A percentile compares a stretch with the other conserved stretches of the same genome.
These are phyloP conservation scores for Pterostichus niger DNA, from an alignment of 2,888 invertebrate genomes.

Conservation along the genomic window DNA sequence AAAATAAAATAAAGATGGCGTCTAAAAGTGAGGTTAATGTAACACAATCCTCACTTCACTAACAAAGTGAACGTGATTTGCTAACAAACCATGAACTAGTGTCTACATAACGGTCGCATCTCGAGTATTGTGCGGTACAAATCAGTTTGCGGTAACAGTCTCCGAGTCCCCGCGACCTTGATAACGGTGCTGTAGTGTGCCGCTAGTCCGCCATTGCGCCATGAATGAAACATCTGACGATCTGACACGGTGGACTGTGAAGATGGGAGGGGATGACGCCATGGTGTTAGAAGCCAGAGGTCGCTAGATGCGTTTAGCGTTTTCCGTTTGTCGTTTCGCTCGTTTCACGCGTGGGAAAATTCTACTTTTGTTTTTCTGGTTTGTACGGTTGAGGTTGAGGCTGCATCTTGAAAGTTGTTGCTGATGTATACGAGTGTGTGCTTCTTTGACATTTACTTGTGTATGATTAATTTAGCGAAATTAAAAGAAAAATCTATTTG, in stretches of 20 bases:
- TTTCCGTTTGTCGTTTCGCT: not conserved
- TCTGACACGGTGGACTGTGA: not conserved
- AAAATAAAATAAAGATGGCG: too few species aligned
- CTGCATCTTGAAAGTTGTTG: not conserved
- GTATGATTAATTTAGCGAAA: not conserved
- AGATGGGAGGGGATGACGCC: not conserved
- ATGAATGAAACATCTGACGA: constrained; percentile 50
- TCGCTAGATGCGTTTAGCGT: constrained; percentile 36
- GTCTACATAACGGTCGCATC: too few species aligned
- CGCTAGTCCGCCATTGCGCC: constrained; percentile 46
- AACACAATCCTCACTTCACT: too few species aligned
- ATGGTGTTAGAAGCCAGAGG: constrained; percentile 24
- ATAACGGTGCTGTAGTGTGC: constrained; percentile 22
- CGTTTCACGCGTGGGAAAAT: constrained; percentile 15
- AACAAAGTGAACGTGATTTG: too few species aligned
- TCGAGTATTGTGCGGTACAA: not conserved
- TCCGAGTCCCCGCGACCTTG: constrained; percentile 37
- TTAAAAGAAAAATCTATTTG: too few species aligned
- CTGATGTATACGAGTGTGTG: not conserved
- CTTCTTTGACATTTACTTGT: not conserved
- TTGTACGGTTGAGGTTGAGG: not conserved
- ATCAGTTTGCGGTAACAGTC: constrained; percentile 15
- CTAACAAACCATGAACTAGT: too few species aligned
- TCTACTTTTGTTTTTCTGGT: constrained; percentile 34
- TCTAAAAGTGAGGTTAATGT: too few species aligned